A percentile compares a stretch with the other conserved stretches of the same genome.
Conservation (phyloP, 2,797 vertebrate species). For the Tragelaphus oryx region DNA sequence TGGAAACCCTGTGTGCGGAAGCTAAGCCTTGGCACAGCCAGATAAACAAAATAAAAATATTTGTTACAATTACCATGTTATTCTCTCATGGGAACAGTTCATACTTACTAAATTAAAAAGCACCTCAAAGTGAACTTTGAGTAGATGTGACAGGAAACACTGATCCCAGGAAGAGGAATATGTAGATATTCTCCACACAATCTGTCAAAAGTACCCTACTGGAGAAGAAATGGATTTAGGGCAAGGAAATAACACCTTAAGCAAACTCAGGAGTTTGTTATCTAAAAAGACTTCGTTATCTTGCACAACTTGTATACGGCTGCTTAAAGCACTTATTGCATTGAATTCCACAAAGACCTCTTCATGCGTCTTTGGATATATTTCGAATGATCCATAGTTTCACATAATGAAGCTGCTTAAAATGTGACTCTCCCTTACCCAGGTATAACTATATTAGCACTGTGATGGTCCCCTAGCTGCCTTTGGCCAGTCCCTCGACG, state of each 20-base stretch:
- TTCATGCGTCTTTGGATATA: fast-evolving
- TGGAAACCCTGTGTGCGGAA: not conserved
- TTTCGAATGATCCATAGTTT: not conserved
- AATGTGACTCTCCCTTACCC: not conserved
- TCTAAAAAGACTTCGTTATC: not conserved
- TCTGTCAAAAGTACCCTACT: not conserved
- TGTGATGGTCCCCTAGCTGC: not conserved
- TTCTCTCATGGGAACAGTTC: not conserved
- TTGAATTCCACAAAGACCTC: not conserved
- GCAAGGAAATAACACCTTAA: not conserved
- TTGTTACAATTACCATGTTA: not conserved
- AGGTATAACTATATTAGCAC: fast-evolving
- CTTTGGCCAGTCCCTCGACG: not conserved
- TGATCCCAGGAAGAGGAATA: not conserved
- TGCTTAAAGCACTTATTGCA: not conserved
- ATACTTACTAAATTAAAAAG: not conserved
- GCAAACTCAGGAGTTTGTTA: not conserved
- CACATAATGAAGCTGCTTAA: not conserved
- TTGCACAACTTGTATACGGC: fast-evolving
- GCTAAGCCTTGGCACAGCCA: not conserved
- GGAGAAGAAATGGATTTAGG: not conserved
- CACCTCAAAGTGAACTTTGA: not conserved
- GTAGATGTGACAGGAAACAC: not conserved
- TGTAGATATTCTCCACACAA: not conserved
- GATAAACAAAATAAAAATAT: not conserved